phyloP scores from a whole-genome alignment of 1,140 invertebrate genomes.

The Eufriesea mexicana region DNA sequence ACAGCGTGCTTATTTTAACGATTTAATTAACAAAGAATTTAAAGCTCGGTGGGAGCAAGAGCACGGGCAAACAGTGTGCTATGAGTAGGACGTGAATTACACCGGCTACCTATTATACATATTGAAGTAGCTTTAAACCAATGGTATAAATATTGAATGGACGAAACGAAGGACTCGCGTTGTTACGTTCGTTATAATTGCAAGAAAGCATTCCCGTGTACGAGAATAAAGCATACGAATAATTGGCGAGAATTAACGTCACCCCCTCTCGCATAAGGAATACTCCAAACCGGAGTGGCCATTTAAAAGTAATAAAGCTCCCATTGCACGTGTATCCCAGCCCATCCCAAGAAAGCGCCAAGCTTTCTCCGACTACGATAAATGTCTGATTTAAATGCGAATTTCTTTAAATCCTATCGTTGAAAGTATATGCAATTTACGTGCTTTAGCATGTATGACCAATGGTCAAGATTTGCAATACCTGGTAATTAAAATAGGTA shows the following conservation, averaged over 20 bases:
- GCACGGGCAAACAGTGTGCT: too few species aligned
- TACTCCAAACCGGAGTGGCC: not conserved
- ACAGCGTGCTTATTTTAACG: not conserved
- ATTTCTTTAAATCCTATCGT: too few species aligned
- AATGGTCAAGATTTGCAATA: too few species aligned
- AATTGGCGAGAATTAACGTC: conserved; percentile 14
- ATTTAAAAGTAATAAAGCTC: conserved; percentile 11
- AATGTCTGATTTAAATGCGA: too few species aligned
- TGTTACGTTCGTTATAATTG: conserved; percentile 7
- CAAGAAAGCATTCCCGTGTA: not conserved
- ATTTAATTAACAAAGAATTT: not conserved
- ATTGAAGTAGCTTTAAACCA: not conserved
- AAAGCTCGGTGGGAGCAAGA: not conserved
- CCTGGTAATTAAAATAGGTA: too few species aligned
- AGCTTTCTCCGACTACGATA: too few species aligned
- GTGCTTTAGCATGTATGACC: too few species aligned
- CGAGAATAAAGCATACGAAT: not conserved
- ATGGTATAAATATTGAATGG: not conserved
- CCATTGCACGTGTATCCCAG: not conserved
- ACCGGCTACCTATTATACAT: not conserved
- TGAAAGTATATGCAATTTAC: too few species aligned
- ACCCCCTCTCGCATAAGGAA: conserved; percentile 1
- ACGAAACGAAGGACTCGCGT: not conserved
- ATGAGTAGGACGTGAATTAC: not conserved
- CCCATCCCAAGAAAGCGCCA: not conserved